Conservation (phyloP, 2,797 vertebrate species). For the Dryobates pubescens region DNA sequence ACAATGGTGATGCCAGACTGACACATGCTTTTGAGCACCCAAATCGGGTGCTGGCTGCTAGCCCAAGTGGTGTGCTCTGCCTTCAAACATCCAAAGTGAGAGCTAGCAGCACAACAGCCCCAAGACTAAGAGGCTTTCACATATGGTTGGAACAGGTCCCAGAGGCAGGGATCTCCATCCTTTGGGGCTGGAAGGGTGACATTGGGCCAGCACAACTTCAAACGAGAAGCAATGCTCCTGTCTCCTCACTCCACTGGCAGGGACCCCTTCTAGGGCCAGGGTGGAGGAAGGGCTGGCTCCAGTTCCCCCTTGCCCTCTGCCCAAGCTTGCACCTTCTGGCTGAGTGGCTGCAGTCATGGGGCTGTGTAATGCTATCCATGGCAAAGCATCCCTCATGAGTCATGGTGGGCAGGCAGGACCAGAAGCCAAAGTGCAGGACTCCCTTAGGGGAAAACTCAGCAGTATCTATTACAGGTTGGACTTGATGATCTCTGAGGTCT, state of each 20-base stretch:
- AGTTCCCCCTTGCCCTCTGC: not conserved
- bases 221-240: not conserved
- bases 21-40: not conserved
- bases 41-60: accelerated
- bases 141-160: accelerated
- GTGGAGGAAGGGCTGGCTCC: not conserved
- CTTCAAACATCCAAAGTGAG: not conserved
- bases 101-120: not conserved
- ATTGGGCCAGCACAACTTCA: not conserved
- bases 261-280: not conserved
- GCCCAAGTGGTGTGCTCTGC: not conserved
- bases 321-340: not conserved
- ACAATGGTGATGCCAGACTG: not conserved
- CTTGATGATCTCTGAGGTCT: too few relatives aligned
- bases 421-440: not conserved
- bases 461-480: too few relatives aligned
- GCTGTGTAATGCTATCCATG: not conserved
- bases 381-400: not conserved
- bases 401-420: not conserved
- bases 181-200: not conserved
- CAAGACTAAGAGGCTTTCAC: not conserved
- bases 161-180: not conserved
- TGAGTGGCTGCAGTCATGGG: not conserved
- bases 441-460: not conserved
- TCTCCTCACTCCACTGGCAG: not conserved